phyloP scores from a whole-genome alignment of 2,797 vertebrate species.

The Takifugu ocellatus region DNA sequence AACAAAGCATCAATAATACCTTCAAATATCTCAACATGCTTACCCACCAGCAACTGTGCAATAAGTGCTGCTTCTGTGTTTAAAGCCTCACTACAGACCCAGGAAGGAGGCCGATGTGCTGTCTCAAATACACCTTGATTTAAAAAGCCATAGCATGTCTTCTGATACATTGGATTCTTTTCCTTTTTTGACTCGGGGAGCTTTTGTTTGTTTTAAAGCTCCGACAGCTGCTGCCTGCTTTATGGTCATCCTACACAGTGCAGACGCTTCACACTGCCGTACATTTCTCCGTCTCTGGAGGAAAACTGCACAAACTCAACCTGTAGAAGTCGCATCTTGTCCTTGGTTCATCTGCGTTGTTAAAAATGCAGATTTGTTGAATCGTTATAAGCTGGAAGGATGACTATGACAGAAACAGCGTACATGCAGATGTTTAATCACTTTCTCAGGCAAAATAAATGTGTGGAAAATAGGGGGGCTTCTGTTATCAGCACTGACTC shows the following conservation, averaged over 20 bases:
- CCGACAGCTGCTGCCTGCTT: slow-evolving; percentile 21
- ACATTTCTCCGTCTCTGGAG: too few relatives aligned
- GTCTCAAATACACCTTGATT: not conserved
- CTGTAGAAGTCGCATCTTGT: slow-evolving; percentile 1
- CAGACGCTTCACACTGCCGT: too few relatives aligned
- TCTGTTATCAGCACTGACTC: too few relatives aligned
- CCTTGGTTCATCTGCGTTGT: not conserved
- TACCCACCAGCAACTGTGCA: too few relatives aligned
- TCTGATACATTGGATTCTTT: not conserved
- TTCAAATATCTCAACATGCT: too few relatives aligned
- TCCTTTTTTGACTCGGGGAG: not conserved
- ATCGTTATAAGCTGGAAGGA: too few relatives aligned
- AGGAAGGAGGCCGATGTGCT: not conserved
- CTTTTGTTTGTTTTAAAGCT: slow-evolving; percentile 23
- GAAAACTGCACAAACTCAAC: not conserved
- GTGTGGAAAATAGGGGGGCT: too few relatives aligned
- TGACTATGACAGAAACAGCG: too few relatives aligned
- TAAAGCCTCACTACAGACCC: not conserved
- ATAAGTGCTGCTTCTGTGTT: not conserved
- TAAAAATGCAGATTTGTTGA: not conserved
- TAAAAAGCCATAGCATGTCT: too few relatives aligned
- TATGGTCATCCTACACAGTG: slow-evolving; percentile 20
- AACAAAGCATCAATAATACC: too few relatives aligned
- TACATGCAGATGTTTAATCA: too few relatives aligned
- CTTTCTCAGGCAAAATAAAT: too few relatives aligned